A percentile compares a stretch with the other conserved stretches of the same genome.
phyloP scores from a whole-genome alignment of 1,140 invertebrate genomes.

The Drosophila burlai region DNA sequence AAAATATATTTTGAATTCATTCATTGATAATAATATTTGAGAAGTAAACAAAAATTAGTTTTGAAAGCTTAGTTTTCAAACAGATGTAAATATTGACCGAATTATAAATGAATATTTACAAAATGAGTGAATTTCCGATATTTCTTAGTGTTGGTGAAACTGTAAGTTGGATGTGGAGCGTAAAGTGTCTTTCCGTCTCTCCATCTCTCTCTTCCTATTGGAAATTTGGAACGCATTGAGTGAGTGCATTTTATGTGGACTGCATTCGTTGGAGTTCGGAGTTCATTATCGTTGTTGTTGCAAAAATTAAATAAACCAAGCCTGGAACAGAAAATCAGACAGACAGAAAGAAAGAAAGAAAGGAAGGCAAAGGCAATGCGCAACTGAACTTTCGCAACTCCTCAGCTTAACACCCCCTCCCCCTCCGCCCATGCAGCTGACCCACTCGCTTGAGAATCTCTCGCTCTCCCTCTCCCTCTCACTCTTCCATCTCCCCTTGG shows the following conservation, averaged over 20 bases:
- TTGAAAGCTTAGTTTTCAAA: too few species aligned
- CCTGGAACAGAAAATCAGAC: conserved; percentile 15
- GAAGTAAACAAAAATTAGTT: too few species aligned
- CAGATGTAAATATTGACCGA: background rate
- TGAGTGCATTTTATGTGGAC: conserved; percentile 18
- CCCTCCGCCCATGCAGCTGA: conserved; percentile 33
- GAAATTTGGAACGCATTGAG: conserved; percentile 18
- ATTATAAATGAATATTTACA: background rate
- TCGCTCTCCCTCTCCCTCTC: conserved; percentile 20
- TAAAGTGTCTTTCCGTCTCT: background rate
- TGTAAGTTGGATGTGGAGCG: background rate
- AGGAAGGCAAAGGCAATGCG: conserved; percentile 29
- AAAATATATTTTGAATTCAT: background rate
- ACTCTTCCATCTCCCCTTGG: conserved; percentile 17
- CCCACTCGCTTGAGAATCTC: conserved; percentile 60
- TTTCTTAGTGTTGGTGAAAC: background rate
- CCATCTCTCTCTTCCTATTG: background rate
- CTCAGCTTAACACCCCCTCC: background rate
- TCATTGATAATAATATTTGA: too few species aligned
- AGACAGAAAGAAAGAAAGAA: conserved; percentile 5
- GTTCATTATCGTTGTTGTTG: conserved; percentile 22
- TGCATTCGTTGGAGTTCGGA: conserved; percentile 21
- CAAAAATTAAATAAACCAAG: conserved; percentile 20
- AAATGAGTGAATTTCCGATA: background rate
- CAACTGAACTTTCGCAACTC: conserved; percentile 56